A percentile compares a stretch with the other conserved stretches of the same genome.
phyloP scores from a whole-genome alignment of 1,140 invertebrate species.

The Heliconius congener region DNA sequence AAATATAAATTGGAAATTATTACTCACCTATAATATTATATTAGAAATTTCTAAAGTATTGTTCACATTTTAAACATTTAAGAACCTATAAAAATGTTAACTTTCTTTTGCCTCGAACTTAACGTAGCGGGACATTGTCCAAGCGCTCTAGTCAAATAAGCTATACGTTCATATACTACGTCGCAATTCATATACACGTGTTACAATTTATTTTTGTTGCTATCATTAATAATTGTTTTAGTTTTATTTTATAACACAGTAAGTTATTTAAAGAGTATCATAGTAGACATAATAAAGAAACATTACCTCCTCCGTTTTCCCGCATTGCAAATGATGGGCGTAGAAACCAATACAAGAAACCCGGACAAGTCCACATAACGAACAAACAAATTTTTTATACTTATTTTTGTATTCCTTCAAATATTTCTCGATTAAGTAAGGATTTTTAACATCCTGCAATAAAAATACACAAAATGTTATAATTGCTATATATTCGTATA shows the following conservation, averaged over 20 bases:
- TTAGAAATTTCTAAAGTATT: too few species aligned
- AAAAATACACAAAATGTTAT: neutral
- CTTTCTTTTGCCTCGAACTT: too few species aligned
- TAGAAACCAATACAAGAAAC: conserved; percentile 84
- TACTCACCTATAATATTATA: too few species aligned
- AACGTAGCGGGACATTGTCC: too few species aligned
- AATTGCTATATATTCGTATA: too few species aligned
- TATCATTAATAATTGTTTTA: too few species aligned
- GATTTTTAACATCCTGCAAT: conserved; percentile 58
- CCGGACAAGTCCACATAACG: conserved; percentile 80
- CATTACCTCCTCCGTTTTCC: conserved; percentile 81
- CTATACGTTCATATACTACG: too few species aligned
- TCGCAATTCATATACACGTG: too few species aligned
- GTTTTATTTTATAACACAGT: conserved; percentile 3
- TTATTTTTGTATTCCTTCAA: conserved; percentile 56
- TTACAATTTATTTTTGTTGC: too few species aligned
- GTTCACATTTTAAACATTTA: too few species aligned
- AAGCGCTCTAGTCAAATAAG: too few species aligned
- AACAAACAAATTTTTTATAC: conserved; percentile 81
- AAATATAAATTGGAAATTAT: neutral
- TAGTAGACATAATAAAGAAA: neutral
- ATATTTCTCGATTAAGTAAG: conserved; percentile 48
- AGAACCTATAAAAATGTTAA: too few species aligned
- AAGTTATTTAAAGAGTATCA: neutral
- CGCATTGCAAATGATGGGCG: conserved; percentile 84